Percentiles rank a stretch among this genome's conserved stretches.
These are phyloP conservation scores for Sclerurus mexicanus DNA, from an alignment of 2,113 vertebrate species.

Conservation along the genomic window DNA sequence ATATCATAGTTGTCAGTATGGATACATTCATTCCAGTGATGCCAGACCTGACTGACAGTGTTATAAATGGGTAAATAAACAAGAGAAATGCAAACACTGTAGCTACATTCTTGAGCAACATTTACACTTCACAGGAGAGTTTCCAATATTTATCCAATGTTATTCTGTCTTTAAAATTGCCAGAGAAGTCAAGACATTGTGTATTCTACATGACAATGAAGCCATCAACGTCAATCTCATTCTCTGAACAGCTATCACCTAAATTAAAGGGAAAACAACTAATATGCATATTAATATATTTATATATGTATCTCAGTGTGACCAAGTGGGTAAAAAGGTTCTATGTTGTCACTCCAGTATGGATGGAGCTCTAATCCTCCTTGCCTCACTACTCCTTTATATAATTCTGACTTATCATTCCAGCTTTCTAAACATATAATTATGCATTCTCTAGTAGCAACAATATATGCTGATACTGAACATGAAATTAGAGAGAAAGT, in stretches of 20 bases:
- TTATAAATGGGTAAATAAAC: not conserved
- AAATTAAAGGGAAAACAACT: not conserved
- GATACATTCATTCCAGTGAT: not conserved
- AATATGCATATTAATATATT: not conserved
- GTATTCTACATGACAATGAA: not conserved
- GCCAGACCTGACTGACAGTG: not conserved
- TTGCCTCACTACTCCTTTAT: not conserved
- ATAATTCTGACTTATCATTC: not conserved
- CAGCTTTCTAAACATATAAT: not conserved
- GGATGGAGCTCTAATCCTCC: not conserved
- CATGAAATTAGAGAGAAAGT: not conserved
- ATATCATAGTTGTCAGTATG: not conserved
- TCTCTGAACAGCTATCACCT: not conserved
- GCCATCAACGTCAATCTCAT: not conserved
- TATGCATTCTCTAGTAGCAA: not conserved
- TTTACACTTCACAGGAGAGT: not conserved
- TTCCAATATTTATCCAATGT: not conserved
- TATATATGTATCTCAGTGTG: not conserved
- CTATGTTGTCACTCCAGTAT: not conserved
- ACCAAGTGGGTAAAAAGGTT: not conserved
- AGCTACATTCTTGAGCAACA: not conserved
- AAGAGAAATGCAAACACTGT: not conserved
- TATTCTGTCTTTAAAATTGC: not conserved
- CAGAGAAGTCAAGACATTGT: not conserved
- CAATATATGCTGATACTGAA: not conserved